phyloP scores from a whole-genome alignment of 2,888 invertebrate genomes.

The Cheilosia variabilis region DNA sequence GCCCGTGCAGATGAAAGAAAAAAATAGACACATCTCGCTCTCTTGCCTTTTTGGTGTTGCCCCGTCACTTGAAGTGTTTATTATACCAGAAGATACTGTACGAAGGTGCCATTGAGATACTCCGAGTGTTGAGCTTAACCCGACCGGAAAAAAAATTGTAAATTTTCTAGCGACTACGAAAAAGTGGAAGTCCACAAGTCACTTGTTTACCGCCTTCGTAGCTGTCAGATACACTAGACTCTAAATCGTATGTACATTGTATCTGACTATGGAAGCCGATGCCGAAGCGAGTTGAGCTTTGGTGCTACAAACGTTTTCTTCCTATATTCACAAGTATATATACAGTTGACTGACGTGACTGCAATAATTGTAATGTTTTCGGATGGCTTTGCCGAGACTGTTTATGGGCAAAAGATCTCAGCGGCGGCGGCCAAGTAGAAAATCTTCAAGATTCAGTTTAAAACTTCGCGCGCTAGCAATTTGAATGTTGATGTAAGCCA shows the following conservation, averaged over 20 bases:
- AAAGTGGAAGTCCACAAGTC: conserved; percentile 40
- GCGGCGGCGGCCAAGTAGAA: conserved; percentile 42
- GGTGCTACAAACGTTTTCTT: conserved; percentile 20
- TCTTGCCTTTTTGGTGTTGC: conserved; percentile 12
- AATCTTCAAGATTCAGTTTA: conserved; percentile 25
- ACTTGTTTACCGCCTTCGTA: conserved; percentile 63
- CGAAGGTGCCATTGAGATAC: conserved; percentile 18
- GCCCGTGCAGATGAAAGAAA: background rate
- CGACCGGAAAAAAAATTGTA: conserved; percentile 63
- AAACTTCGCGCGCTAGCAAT: conserved; percentile 32
- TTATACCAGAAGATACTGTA: conserved; percentile 44
- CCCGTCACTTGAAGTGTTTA: conserved; percentile 65
- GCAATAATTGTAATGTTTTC: conserved; percentile 59
- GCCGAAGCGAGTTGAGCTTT: conserved; percentile 23
- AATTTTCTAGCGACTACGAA: conserved; percentile 44
- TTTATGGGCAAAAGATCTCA: conserved; percentile 52
- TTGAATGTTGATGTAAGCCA: conserved; percentile 51
- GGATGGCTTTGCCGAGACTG: conserved; percentile 53
- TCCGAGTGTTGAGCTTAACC: conserved; percentile 29
- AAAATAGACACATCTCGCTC: conserved; percentile 8
- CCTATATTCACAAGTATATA: too few species aligned
- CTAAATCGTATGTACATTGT: conserved; percentile 32
- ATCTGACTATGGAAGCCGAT: background rate
- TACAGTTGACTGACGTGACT: conserved; percentile 64
- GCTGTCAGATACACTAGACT: conserved; percentile 52